Conservation (phyloP, 2,113 vertebrate genomes). For the Lanius ludovicianus region DNA sequence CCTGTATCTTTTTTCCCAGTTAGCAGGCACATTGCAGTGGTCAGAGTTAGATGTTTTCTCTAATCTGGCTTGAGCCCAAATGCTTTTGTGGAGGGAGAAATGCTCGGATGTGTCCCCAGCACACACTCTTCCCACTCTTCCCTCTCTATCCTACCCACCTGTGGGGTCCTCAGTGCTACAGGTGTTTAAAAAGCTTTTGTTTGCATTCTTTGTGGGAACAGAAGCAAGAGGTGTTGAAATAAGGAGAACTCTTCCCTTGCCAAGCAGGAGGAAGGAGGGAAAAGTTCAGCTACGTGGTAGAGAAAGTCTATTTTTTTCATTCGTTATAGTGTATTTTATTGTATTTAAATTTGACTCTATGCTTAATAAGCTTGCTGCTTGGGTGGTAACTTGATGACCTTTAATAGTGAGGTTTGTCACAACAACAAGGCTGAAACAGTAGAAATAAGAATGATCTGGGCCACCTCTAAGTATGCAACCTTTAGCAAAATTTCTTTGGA, state of each 20-base stretch:
- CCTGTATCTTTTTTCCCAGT: neutral
- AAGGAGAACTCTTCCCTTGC: neutral
- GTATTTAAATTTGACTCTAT: neutral
- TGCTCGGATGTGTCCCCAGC: neutral
- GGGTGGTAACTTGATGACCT: neutral
- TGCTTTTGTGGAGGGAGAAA: neutral
- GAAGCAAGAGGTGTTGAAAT: neutral
- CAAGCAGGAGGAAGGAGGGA: neutral
- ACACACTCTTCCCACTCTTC: fast-evolving
- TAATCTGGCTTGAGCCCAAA: neutral
- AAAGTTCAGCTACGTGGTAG: neutral
- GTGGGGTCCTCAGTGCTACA: neutral
- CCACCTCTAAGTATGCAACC: neutral
- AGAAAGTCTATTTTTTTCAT: neutral
- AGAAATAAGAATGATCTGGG: neutral
- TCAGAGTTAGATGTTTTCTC: neutral
- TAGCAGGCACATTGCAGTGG: neutral
- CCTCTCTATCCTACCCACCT: fast-evolving
- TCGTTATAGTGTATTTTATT: neutral
- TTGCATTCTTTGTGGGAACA: neutral
- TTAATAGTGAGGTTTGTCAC: neutral
- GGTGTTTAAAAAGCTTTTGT: neutral
- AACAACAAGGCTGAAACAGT: neutral
- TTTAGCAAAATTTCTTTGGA: neutral
- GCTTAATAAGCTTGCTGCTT: neutral